Evolutionary conservation across 2,797 vertebrate species (phyloP), one percentile per base, ranked within the genome.

Genomic region (Pantherophis alleghaniensis): DNA sequence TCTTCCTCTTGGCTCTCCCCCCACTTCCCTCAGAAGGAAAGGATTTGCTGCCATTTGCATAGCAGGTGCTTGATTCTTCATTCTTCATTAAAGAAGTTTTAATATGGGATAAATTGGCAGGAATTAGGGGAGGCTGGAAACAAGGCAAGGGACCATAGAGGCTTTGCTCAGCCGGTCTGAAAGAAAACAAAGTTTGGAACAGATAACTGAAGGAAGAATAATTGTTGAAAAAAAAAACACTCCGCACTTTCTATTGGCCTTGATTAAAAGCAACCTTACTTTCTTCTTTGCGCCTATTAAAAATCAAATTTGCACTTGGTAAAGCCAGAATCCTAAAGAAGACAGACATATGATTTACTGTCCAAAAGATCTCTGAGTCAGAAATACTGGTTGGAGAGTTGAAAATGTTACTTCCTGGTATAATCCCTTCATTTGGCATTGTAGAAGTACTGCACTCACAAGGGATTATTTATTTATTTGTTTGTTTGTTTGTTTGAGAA

Each of bases 371-470:
- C 98, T 98, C 97, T 98, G 97, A 98, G 98, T 98, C 98, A 98
- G 97, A 98, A 98, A 98, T 96, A 98, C 98, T 98, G 98, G 97
- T 96, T 91, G 94, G 90, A 93, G 97, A 98, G 98, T 98, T 98
- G 98, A 97, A 98, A 98, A 98, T 98, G 98, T 98, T 99, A 99
- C 98, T 99, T 98, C 98, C 94, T 96, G 96, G 95, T 97, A 97
- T 98, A 98, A 98, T 98, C 98, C 98, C 92, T 98, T 97, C 96
- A 92, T 95, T 97, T 98, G 97, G 98, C 96, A 89, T 97, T 96
- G 96, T 97, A 96, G 96, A 97, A 97, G 96, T 94, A 89, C 94
- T 92, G 95, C 94, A 95, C 95, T 96, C 96, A 42, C 93, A n/a
- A 96, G 96, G 97, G 96, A 56, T 56, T 42, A 42, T 42, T 42